Base-by-base conservation (phyloP, 2,888 invertebrate genomes). In the Lasioglossum villosulum region DNA sequence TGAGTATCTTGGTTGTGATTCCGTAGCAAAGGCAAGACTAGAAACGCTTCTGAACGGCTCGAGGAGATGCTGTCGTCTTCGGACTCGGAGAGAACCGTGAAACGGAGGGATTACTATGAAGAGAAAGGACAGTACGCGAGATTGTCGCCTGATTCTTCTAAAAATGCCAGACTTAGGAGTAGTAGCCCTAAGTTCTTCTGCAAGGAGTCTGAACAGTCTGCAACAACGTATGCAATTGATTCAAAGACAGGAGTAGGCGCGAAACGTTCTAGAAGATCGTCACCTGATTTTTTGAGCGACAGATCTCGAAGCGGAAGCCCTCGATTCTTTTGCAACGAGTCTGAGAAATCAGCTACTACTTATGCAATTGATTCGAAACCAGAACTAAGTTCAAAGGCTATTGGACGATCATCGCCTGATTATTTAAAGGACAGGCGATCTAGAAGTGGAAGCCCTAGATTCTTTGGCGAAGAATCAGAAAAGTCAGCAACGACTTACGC, bases 1-100 rank as follows among this genome's bases (percentile, higher is more conserved):
- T n/a, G 19, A 39, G 66, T 80, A 48, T 78, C 70, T 77, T 75
- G 80, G 78, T 84, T 84, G 27, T 86, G 45, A 74, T 83, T 89
- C 78, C 85, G 27, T 82, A 89, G 88, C 74, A 56, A 30, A 59
- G 73, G 56, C 30, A 56, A 74, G 63, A 19, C 70, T 39, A 77
- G 14, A 30, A 30, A 23, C 5, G 2, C 56, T 30, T n/a, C 27
- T 1, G 14, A 6, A 34, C 39, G 39, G 27, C 27, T 27, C 16
- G 12, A 10, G 42, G 70, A 37, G 52, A 16, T 56, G 59, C 8
- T 34, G 19, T 39, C 74, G 45, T 42, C 75, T n/a, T 82, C 66
- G 59, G 84, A 79, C 6, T 42, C 85, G 6, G 81, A 66, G 42
- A 76, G 42, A 27, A 68, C 34, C 6, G 6, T 12, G 5, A 70